Conservation (phyloP, 2,888 invertebrate species). For the Pyralis farinalis region DNA sequence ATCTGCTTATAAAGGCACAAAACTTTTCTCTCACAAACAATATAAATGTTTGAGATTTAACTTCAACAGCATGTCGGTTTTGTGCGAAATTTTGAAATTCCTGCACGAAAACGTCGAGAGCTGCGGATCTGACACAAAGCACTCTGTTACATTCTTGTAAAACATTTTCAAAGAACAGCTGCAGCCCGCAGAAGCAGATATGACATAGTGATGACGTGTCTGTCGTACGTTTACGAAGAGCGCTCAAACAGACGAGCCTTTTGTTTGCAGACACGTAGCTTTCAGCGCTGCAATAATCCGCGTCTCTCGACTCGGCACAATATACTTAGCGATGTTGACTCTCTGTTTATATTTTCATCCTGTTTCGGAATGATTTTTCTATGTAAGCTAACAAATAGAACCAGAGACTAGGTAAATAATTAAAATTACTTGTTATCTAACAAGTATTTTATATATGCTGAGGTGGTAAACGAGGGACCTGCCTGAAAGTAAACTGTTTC, state of each 20-base stretch:
- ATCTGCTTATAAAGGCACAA: no score
- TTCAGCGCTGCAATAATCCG: conserved; percentile 39
- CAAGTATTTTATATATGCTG: no score
- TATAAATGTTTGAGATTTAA: no score
- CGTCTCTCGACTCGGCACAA: conserved; percentile 42
- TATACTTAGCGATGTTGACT: conserved; percentile 18
- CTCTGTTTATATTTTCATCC: not conserved
- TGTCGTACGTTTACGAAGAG: conserved; percentile 32
- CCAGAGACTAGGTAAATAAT: no score
- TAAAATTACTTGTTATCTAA: no score
- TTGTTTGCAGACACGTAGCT: conserved; percentile 46
- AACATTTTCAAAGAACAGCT: conserved; percentile 40
- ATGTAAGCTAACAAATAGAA: no score
- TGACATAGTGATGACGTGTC: conserved; percentile 29
- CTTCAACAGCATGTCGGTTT: no score
- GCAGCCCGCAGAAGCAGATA: conserved; percentile 35
- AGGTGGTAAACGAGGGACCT: no score
- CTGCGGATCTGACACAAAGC: conserved; percentile 21
- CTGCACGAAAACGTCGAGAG: conserved; percentile 4
- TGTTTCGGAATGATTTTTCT: not conserved
- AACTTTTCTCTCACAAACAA: no score
- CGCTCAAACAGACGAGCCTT: conserved; percentile 44
- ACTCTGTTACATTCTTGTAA: conserved; percentile 34
- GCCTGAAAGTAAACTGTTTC: no score
- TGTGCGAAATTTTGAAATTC: conserved; percentile 16